Conservation (phyloP, 2,113 vertebrate genomes). For the Aplodontia rufa region DNA sequence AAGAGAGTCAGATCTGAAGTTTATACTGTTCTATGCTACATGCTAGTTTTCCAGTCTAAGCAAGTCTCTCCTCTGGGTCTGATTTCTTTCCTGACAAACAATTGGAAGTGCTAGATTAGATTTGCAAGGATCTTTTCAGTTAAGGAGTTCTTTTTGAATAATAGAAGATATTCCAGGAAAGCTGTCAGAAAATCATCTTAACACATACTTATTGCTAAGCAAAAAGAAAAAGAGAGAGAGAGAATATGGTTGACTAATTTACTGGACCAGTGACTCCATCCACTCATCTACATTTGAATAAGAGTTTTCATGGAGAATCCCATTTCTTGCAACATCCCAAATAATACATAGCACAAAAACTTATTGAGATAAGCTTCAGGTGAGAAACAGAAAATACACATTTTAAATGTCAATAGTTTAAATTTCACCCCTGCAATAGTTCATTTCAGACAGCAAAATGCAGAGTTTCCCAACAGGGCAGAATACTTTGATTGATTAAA, state of each 20-base stretch:
- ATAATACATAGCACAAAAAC: conserved; percentile 41
- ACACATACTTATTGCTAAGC: not conserved
- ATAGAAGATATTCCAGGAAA: not conserved
- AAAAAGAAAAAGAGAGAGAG: not conserved
- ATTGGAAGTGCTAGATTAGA: not conserved
- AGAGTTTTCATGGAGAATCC: conserved; percentile 20
- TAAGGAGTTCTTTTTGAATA: not conserved
- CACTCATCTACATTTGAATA: not conserved
- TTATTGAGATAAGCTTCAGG: conserved; percentile 64
- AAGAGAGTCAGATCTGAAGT: not conserved
- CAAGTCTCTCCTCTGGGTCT: not conserved
- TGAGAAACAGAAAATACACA: conserved; percentile 69
- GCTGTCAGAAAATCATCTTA: not conserved
- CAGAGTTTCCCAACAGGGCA: conserved; percentile 11
- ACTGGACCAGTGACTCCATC: not conserved
- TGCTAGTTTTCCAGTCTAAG: not conserved
- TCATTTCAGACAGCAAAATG: conserved; percentile 70
- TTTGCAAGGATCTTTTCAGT: not conserved
- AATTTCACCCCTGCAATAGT: conserved; percentile 62
- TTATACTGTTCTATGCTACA: not conserved
- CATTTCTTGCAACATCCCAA: conserved; percentile 34
- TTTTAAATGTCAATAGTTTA: conserved; percentile 68
- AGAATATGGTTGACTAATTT: not conserved
- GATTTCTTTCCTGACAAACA: not conserved
- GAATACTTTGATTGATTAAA: conserved; percentile 73